phyloP scores from a whole-genome alignment of 2,888 invertebrate genomes.

The Eupithecia insigniata region DNA sequence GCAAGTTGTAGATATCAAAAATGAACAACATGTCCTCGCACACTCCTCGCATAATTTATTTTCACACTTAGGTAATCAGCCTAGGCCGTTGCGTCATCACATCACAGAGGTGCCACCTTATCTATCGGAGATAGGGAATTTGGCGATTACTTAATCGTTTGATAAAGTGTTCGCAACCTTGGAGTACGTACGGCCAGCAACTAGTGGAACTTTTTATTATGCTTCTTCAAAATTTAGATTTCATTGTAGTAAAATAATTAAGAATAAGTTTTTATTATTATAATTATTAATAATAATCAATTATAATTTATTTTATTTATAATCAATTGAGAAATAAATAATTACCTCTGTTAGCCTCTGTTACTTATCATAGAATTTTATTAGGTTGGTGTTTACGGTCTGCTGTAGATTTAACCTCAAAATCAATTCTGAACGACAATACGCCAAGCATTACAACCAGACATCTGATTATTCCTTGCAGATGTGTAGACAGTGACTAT shows the following conservation, averaged over 20 bases:
- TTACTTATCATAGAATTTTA: background rate
- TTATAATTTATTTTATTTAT: too few relatives aligned
- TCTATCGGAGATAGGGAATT: conserved; percentile 50
- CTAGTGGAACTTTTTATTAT: background rate
- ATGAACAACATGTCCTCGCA: background rate
- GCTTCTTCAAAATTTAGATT: background rate
- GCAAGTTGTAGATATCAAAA: background rate
- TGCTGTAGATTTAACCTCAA: background rate
- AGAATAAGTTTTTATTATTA: too few relatives aligned
- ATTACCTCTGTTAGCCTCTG: background rate
- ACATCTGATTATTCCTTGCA: background rate
- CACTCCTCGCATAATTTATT: conserved; percentile 2
- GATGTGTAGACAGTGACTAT: background rate
- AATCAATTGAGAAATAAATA: background rate
- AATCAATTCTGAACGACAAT: background rate
- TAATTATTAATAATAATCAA: too few relatives aligned
- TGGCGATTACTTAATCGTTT: conserved; percentile 54
- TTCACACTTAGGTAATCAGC: conserved; percentile 22
- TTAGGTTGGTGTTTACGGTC: background rate
- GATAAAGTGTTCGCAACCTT: conserved; percentile 48
- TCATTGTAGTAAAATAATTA: background rate
- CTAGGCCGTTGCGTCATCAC: conserved; percentile 54
- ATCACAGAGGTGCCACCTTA: conserved; percentile 38
- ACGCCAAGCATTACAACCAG: background rate
- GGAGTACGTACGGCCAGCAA: conserved; percentile 18